A percentile compares a stretch with the other conserved stretches of the same genome.
These are phyloP conservation scores for Troides oblongomaculatus DNA, from an alignment of 2,888 invertebrate species.

Conservation along the genomic window DNA sequence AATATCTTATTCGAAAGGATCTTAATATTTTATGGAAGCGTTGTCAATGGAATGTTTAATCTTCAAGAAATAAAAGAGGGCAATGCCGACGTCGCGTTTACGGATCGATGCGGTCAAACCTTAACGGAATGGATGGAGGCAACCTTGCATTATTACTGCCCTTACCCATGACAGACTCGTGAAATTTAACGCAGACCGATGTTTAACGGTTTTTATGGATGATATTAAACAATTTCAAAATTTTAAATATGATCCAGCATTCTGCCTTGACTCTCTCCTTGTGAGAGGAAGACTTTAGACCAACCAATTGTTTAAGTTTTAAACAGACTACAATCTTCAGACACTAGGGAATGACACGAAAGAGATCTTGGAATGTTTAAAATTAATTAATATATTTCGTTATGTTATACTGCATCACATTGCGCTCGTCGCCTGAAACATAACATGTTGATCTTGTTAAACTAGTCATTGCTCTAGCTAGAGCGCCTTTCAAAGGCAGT, in stretches of 20 bases:
- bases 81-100: constrained; percentile 45
- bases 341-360: no score
- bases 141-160: constrained; percentile 50
- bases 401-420: no score
- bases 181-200: constrained; percentile 3
- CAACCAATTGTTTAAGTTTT: no score
- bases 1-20: neutral
- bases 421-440: no score
- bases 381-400: no score
- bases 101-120: constrained; percentile 63
- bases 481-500: no score
- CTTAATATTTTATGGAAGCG: constrained; percentile 16
- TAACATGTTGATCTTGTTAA: no score
- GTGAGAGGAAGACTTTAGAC: no score
- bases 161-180: constrained; percentile 20
- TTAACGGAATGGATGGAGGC: constrained; percentile 42
- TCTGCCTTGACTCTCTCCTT: no score
- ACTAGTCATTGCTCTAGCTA: no score
- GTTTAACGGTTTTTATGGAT: neutral
- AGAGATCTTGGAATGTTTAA: no score
- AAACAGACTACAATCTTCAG: no score
- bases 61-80: constrained; percentile 39
- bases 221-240: neutral
- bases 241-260: neutral
- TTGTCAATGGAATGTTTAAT: constrained; percentile 39